Conservation (phyloP, 2,888 invertebrate species). For the Brachycybe producta region DNA sequence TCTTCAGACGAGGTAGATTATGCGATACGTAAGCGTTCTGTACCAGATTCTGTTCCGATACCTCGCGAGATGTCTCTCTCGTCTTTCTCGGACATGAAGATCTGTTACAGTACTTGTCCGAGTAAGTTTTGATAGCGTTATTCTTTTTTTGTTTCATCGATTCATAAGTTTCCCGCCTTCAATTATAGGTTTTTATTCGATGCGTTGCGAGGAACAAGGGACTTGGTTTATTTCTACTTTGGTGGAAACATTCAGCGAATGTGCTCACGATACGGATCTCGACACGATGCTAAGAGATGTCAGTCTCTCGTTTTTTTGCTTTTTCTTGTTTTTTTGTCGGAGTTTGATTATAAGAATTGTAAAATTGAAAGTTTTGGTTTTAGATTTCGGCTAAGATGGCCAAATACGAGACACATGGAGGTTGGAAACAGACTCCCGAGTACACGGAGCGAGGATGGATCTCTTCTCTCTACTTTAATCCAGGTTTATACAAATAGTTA, state of each 20-base stretch:
- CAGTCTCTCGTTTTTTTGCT: too few relatives aligned
- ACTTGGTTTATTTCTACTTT: constrained; percentile 20
- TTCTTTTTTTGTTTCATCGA: neutral
- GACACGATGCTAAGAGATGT: constrained; percentile 10
- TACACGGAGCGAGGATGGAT: constrained; percentile 19
- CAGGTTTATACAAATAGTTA: constrained; percentile 17
- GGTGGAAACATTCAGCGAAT: constrained; percentile 10
- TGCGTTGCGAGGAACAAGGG: constrained; percentile 18
- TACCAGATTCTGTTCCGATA: neutral
- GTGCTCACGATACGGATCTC: constrained; percentile 15
- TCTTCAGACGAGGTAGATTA: neutral
- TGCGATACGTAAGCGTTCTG: neutral
- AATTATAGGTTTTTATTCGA: constrained; percentile 18
- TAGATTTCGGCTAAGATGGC: constrained; percentile 16
- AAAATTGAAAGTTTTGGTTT: neutral
- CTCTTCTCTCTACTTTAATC: constrained; percentile 23
- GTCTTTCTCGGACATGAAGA: constrained; percentile 20
- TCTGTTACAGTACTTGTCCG: constrained; percentile 19
- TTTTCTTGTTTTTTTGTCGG: too few relatives aligned
- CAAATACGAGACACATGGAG: constrained; percentile 11
- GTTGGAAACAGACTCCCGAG: constrained; percentile 22
- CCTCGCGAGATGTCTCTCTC: constrained; percentile 7
- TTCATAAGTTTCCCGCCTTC: neutral
- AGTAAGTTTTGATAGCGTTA: constrained; percentile 15
- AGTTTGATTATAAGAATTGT: neutral